Conservation (phyloP, 2,797 vertebrate genomes). For the Podarcis siculus region DNA sequence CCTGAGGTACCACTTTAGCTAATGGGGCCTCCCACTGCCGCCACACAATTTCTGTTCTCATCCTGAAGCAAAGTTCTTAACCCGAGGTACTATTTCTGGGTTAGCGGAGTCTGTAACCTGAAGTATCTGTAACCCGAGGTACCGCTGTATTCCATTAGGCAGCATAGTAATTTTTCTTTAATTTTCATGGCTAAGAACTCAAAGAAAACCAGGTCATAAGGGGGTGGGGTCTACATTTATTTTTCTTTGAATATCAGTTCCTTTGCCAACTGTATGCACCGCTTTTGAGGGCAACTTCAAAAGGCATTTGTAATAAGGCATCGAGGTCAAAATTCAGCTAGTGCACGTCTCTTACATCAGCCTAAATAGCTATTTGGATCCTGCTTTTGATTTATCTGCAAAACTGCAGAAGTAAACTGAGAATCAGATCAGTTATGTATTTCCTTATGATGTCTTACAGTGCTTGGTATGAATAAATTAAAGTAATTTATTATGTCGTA, state of each 20-base stretch:
- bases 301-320: neutral
- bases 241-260: slow-evolving; percentile 2
- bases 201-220: neutral
- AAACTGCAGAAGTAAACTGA: neutral
- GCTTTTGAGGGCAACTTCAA: neutral
- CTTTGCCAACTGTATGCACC: neutral
- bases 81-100: too few relatives aligned
- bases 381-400: neutral
- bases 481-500: slow-evolving; percentile 35
- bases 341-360: neutral
- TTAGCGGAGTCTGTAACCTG: too few relatives aligned
- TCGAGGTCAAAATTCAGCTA: neutral
- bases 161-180: neutral
- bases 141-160: neutral
- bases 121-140: too few relatives aligned
- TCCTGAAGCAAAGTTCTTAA: too few relatives aligned
- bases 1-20: too few relatives aligned
- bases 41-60: too few relatives aligned
- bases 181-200: neutral
- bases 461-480: slow-evolving; percentile 42
- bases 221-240: neutral
- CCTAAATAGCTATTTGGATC: neutral
- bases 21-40: too few relatives aligned
- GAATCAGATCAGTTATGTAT: slow-evolving; percentile 18
- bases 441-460: slow-evolving; percentile 29